Evolutionary conservation across 1,140 invertebrate genomes (phyloP), one percentile per base, ranked within the genome.

Genomic region (Glossosoma conforme): DNA sequence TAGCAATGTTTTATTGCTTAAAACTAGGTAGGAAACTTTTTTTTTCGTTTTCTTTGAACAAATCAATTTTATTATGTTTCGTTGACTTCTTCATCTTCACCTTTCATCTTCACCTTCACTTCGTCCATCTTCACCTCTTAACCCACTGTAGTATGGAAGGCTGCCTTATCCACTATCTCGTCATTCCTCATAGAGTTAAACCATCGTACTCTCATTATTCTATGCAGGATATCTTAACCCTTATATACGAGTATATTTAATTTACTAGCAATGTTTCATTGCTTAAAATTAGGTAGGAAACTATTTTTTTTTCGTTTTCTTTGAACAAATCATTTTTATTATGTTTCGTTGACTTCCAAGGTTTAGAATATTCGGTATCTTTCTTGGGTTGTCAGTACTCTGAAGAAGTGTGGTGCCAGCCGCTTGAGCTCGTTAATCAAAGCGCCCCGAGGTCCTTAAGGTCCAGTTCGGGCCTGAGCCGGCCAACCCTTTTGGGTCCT

Each of bases 401-500:
- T 37, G 18, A 14, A 14, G 35, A 37, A 37, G 13, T 17, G 13
- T 44, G 19, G 14, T n/a, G 14, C 19, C 41, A 5, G 13, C 19
- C 25, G 41, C 21, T 22, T 22, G 19, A 14, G 10, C 24, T 44
- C 21, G 21, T 21, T 40, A 22, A 40, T 18, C 37, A 22, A 18
- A 40, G 37, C 18, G 19, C 20, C 37, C 20, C 41, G 41, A 44
- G 41, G 22, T n/a, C 19, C 17, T 14, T 22, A 15, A 15, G 17
- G 19, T 28, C 24, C 30, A 3, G 3, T 24, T 10, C 47, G 41
- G 36, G 35, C 47, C 21, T 25, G 13, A 15, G 9, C 37, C n/a
- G 35, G 22, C 24, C 38, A 18, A 42, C 30, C 28, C 28, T 50
- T 19, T 50, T 25, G 14, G 20, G 14, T 14, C 19, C n/a, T 22